Base-by-base conservation (phyloP, 2,113 vertebrate species). In the Danionella cerebrum region DNA sequence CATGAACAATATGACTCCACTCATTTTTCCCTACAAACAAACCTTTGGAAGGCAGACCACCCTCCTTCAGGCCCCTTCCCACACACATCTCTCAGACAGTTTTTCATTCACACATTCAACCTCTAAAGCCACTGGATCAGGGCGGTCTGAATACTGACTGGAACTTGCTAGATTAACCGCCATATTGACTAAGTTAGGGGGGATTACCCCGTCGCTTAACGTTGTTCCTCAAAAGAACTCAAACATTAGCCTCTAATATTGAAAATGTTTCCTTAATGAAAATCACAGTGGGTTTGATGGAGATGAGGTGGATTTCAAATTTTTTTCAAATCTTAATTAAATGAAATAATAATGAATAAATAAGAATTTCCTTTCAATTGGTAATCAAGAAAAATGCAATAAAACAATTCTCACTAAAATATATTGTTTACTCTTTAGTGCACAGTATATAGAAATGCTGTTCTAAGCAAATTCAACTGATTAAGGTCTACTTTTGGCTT, bases 21-120 rank as follows among this genome's bases (percentile, higher is more conserved):
- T 66, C 50, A 8, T 45, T 57, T 33, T 44, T 16, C 35, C 16
- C 16, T 58, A 52, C 60, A 70, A 51, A 55, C 67, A 63, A 52
- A 73, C 67, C 21, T 59, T 68, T 47, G 52, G 67, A 55, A 67
- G 44, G 42, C 69, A 44, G 75, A 50, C 64, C 71, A 76, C 62
- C 58, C 67, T 70, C 42, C 1, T 39, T 62, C 48, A 60, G 45
- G 22, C 38, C 59, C 31, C 59, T 31, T 52, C 19, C 59, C 52
- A 58, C 31, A 44, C 59, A 64, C 51, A 19, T 58, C 65, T 69
- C 21, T 0, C 45, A 44, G 58, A 45, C 58, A 36, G 53, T 44
- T 24, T 54, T 55, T 54, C 27, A 54, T 65, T 42, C 74, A 72
- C 65, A 69, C 63, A 41, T 66, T 65, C 50, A n/a, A 69, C 53